A percentile compares a stretch with the other conserved stretches of the same genome.
Evolutionary conservation across 2,797 vertebrate genomes (phyloP).

Genomic region (Jordanella pulchra): DNA sequence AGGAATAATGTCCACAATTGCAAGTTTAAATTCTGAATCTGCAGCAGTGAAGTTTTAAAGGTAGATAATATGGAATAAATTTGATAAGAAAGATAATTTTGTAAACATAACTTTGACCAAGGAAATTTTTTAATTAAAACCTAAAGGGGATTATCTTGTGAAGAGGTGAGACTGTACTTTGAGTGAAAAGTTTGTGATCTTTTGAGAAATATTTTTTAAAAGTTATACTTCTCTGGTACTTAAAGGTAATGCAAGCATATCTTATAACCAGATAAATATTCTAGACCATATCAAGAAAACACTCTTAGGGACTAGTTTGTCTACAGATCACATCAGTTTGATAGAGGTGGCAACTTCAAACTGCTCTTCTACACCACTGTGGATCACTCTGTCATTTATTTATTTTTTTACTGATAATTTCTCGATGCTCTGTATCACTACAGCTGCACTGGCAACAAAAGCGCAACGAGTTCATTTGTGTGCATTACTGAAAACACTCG

Average conservation of each 20-base stretch:
- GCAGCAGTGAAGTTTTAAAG: too few relatives aligned
- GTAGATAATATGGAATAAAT: too few relatives aligned
- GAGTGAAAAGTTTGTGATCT: too few relatives aligned
- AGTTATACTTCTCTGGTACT: not conserved
- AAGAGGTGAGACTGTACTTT: too few relatives aligned
- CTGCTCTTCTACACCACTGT: constrained; percentile 39
- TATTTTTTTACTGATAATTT: constrained; percentile 9
- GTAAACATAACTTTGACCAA: too few relatives aligned
- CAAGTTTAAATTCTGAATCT: too few relatives aligned
- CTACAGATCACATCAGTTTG: constrained; percentile 22
- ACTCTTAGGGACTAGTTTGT: constrained; percentile 32
- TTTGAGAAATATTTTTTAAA: too few relatives aligned
- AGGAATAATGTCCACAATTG: too few relatives aligned
- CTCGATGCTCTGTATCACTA: constrained; percentile 28
- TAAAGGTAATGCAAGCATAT: not conserved
- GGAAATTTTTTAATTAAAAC: too few relatives aligned
- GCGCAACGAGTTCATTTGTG: constrained; percentile 85
- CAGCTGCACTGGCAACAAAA: constrained; percentile 80
- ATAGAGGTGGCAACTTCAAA: constrained; percentile 18
- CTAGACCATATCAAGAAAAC: not conserved
- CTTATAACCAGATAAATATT: not conserved
- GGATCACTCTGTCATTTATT: constrained; percentile 20
- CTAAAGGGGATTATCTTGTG: too few relatives aligned
- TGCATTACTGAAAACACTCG: constrained; percentile 84
- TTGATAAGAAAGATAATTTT: too few relatives aligned